phyloP scores from a whole-genome alignment of 2,797 vertebrate genomes.

The Salarias fasciatus region DNA sequence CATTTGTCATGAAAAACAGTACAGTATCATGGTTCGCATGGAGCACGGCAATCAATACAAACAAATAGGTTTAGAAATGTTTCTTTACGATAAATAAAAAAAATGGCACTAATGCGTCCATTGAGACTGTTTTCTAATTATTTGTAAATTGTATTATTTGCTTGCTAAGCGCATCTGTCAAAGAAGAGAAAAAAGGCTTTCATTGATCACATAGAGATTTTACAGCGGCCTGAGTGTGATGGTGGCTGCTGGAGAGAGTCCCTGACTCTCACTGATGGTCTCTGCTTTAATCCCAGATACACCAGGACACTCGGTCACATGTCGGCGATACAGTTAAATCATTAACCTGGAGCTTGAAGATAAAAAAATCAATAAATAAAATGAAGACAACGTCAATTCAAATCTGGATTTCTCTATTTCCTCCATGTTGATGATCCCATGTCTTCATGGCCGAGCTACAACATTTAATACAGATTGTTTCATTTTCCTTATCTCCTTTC shows the following conservation, averaged over 20 bases:
- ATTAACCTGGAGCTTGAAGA: conserved; percentile 23
- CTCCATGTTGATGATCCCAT: too few relatives aligned
- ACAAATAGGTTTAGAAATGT: background rate
- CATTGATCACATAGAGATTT: conserved; percentile 72
- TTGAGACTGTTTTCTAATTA: conserved; percentile 43
- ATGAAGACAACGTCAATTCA: too few relatives aligned
- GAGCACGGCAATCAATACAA: background rate
- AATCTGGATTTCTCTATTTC: too few relatives aligned
- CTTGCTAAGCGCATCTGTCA: conserved; percentile 72
- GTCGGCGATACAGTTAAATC: conserved; percentile 17
- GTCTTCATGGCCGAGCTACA: too few relatives aligned
- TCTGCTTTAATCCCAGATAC: conserved; percentile 21
- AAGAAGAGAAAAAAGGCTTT: conserved; percentile 68
- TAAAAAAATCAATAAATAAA: too few relatives aligned
- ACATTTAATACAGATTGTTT: too few relatives aligned
- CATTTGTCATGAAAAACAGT: too few relatives aligned
- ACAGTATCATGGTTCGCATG: too few relatives aligned
- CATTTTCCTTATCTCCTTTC: too few relatives aligned
- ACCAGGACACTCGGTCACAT: conserved; percentile 13
- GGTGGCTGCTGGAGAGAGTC: conserved; percentile 40
- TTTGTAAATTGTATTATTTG: conserved; percentile 44
- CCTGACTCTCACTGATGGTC: conserved; percentile 37
- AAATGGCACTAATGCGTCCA: conserved; percentile 1
- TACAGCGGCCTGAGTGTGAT: conserved; percentile 57
- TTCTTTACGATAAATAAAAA: too few relatives aligned